Evolutionary conservation across 2,888 invertebrate genomes (phyloP), one percentile per base, ranked within the genome.

Genomic region (Drosophila mayaguana): DNA sequence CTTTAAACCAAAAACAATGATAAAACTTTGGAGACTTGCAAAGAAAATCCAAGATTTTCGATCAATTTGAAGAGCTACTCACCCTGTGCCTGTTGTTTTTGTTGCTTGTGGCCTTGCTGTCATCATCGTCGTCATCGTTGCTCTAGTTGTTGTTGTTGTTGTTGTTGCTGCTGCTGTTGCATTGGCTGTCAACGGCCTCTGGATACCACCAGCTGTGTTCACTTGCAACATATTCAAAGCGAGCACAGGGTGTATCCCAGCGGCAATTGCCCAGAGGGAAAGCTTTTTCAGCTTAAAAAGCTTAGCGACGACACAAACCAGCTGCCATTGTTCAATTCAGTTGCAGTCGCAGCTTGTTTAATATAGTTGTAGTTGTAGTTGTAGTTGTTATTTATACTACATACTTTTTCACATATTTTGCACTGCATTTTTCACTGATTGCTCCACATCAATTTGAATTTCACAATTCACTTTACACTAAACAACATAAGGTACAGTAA

Each of bases 191-290:
- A 63, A 93, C 94, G 95, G 95, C 94, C 94, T 97, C 97, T 97
- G 97, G 97, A 97, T 97, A 98, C 97, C 97, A 97, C 97, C 97
- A 97, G 97, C 97, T 98, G 97, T 97, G 97, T 98, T 98, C 97
- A 97, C 97, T 96, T 89, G 88, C 83, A 90, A 93, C 61, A 75
- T 82, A 93, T 93, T 94, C 95, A 96, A 95, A 97, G 98, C 95
- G 96, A 98, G 97, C 98, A 96, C 98, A 97, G 97, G 96, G 97
- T 97, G 98, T 97, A 96, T 97, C 97, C 98, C 98, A 96, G 96
- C 94, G 94, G 95, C 95, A 95, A 95, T 93, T 94, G 90, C 91
- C 91, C 76, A 56, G 36, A 12, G 51, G 28, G 22, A 50, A 34
- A 75, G 86, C 86, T 77, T 77, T 69, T 48, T 20, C 11, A 36